These are phyloP conservation scores for Torymus auratus DNA, from an alignment of 2,888 invertebrate species.

Conservation along the genomic window DNA sequence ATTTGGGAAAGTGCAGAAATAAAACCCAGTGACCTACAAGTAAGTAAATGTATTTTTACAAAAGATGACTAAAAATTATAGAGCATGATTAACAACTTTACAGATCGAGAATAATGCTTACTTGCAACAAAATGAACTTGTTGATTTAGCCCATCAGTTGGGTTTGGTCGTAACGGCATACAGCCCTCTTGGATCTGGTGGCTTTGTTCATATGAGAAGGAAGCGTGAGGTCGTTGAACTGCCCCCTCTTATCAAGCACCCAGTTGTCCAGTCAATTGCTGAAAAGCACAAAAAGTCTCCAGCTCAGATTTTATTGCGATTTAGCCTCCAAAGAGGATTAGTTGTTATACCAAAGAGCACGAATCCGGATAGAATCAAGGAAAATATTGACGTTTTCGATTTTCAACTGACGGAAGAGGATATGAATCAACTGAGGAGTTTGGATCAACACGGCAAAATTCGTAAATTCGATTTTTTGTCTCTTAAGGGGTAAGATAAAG, in stretches of 20 bases:
- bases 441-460: constrained; percentile 25
- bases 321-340: constrained; percentile 3
- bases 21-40: constrained; percentile 30
- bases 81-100: not conserved
- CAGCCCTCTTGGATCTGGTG: constrained; percentile 34
- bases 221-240: not conserved
- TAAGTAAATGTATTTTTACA: constrained; percentile 1
- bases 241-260: constrained; percentile 1
- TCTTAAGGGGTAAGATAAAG: constrained; percentile 5
- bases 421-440: constrained; percentile 15
- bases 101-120: constrained; percentile 32
- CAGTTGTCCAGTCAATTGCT: constrained; percentile 10
- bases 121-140: constrained; percentile 20
- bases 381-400: constrained; percentile 16
- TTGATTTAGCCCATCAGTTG: not conserved
- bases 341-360: constrained; percentile 37
- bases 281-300: constrained; percentile 21
- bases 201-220: not conserved
- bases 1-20: constrained; percentile 34
- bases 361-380: constrained; percentile 17
- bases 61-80: not conserved
- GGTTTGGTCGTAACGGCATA: constrained; percentile 18
- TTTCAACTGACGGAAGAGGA: not conserved
- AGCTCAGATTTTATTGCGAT: constrained; percentile 24
- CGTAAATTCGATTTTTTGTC: constrained; percentile 26